These are phyloP conservation scores for Biston stratarius DNA, from an alignment of 2,888 invertebrate species.

Conservation along the genomic window DNA sequence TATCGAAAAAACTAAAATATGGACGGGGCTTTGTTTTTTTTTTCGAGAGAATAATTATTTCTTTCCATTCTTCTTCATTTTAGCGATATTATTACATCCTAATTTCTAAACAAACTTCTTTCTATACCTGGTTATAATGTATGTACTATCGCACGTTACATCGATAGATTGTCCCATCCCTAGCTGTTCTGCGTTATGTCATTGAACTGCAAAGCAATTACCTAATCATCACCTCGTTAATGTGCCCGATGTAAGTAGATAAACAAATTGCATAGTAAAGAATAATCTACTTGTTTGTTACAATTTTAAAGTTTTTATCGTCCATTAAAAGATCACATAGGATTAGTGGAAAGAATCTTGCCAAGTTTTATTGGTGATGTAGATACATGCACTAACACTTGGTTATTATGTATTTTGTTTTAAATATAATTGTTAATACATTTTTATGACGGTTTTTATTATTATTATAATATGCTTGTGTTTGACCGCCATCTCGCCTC, in stretches of 20 bases:
- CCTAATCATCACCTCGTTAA: conserved; percentile 27
- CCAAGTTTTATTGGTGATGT: neutral
- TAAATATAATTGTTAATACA: no score
- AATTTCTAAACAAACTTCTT: no score
- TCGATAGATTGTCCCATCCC: conserved; percentile 30
- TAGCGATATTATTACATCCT: no score
- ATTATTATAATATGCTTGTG: no score
- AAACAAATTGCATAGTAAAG: conserved; percentile 15
- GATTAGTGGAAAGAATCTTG: neutral
- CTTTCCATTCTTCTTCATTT: no score
- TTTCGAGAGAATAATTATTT: no score
- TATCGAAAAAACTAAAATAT: no score
- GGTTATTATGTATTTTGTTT: neutral
- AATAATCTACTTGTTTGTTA: conserved; percentile 15
- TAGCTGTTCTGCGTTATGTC: conserved; percentile 33
- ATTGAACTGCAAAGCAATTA: conserved; percentile 39
- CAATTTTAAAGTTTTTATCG: conserved; percentile 1
- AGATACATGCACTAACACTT: neutral
- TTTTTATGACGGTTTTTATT: no score
- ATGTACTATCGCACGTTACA: neutral
- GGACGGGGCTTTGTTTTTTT: no score
- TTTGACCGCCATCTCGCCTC: no score
- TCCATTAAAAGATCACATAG: neutral
- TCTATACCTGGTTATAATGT: no score
- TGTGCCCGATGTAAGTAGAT: conserved; percentile 21